Evolutionary conservation across 2,797 vertebrate species (phyloP), one percentile per base, ranked within the genome.

Genomic region (Tadarida brasiliensis): DNA sequence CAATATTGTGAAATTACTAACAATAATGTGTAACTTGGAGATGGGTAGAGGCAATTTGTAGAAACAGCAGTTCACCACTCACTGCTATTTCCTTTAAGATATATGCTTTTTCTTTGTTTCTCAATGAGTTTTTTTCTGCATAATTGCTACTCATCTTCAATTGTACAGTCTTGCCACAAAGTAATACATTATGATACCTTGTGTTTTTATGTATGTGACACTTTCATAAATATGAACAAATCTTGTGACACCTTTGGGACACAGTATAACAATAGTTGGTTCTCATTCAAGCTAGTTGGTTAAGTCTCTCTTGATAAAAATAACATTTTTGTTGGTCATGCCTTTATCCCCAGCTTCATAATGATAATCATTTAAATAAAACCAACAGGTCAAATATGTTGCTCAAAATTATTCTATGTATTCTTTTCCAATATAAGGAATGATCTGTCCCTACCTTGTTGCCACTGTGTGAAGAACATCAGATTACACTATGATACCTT

Each of bases 21-120:
- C 1, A 63, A 33, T 68, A 28, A 11, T 30, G 24, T 24, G 10
- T 59, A 71, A 68, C 30, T 94, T 71, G 14, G 35, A 90, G 6
- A 28, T 54, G 17, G 15, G 11, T 17, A 67, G n/a, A 56, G 4
- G 20, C 63, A 65, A 90, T 80, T 65, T 89, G 33, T 63, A 91
- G 44, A 88, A 90, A 78, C 19, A 91, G 30, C 44, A 85, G 28
- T 94, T 94, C 87, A 61, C 11, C 54, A 86, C 89, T 94, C 81
- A 61, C 11, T 95, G 89, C 9, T 91, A 39, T 84, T 93, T 89
- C 87, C 86, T 95, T 87, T 63, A 92, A 47, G 1, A 71, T 74
- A 84, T 3, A 26, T 30, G 1, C 6, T 82, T 57, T 59, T 35
- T 56, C 19, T 70, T 85, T 88, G 59, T 91, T 94, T 94, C 35